Evolutionary conservation across 1,140 invertebrate species (phyloP), one percentile per base, ranked within the genome.

Genomic region (Limonius californicus): DNA sequence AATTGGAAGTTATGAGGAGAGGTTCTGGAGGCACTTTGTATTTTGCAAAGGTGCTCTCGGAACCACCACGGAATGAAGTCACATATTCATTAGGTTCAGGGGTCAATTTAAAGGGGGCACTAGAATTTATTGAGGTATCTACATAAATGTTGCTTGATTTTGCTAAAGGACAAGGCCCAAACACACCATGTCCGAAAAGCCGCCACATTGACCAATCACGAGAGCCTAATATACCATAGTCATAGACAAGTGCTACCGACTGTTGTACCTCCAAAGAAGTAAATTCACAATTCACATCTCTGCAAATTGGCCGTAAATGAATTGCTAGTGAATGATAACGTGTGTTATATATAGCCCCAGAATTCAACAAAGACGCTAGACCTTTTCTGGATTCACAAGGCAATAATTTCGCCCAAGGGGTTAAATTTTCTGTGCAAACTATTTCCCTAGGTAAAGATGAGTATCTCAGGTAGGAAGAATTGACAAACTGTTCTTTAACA

Each of bases 381-480:
- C 96, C 95, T 76, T 87, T 84, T 77, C 86, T 89, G 39, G 89
- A 88, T 73, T 91, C 87, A 80, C 97, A 99, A 1, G 97, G 97
- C 27, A 99, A 74, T 1, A 99, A 79, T 77, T 99, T 99, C 73
- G 96, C 97, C 89, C 95, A 99, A 2, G 97, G 97, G 23, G 97
- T 99, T 66, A 99, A 81, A 82, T 99, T 99, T 82, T 99, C 96
- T 15, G 97, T 99, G 74, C 97, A 99, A 7, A 98, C 93, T 71
- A 95, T 92, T 85, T 99, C 97, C 62, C 91, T 82, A 0, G 97
- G 94, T 59, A 99, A 77, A 39, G 90, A 87, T 1, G 95, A 87
- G 82, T 98, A 98, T 65, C 91, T 81, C 39, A 92, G 75, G 67
- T 61, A 72, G 62, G 81, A 83, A 64, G 81, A 82, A 69, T 84